Percentiles rank a stretch among this genome's conserved stretches.
Conservation (phyloP, 2,888 invertebrate species). For the Copidosoma aretas region DNA sequence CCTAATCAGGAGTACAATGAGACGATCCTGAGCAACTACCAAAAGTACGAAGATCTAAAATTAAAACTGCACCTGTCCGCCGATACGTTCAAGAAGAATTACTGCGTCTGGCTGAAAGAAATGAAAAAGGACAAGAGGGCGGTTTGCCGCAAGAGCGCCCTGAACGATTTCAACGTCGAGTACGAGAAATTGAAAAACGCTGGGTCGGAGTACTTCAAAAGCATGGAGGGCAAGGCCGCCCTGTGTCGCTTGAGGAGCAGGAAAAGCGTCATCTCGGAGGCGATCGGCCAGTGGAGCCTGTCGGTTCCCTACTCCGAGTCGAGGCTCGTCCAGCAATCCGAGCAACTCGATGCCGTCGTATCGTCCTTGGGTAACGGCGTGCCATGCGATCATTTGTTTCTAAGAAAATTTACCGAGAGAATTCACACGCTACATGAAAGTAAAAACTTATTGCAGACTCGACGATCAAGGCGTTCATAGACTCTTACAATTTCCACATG, state of each 20-base stretch:
- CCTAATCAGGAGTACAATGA: conserved; percentile 43
- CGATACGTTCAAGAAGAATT: conserved; percentile 33
- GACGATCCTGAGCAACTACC: conserved; percentile 39
- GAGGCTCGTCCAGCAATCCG: conserved; percentile 30
- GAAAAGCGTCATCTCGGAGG: conserved; percentile 25
- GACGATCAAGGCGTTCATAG: conserved; percentile 29
- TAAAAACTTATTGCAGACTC: conserved; percentile 18
- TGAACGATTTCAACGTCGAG: conserved; percentile 30
- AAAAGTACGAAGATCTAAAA: conserved; percentile 41
- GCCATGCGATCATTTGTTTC: no score
- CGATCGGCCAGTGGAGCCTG: conserved; percentile 30
- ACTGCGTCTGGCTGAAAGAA: conserved; percentile 41
- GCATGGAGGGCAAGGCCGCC: conserved; percentile 34
- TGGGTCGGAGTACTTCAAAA: conserved; percentile 35
- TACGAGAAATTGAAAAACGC: conserved; percentile 35
- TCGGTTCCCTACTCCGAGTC: conserved; percentile 26
- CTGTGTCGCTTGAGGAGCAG: conserved; percentile 34
- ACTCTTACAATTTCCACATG: conserved; percentile 33
- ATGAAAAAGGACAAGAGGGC: conserved; percentile 35
- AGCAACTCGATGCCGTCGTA: conserved; percentile 10
- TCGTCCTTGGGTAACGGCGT: conserved; percentile 10
- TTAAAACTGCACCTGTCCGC: conserved; percentile 34
- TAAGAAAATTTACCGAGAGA: no score
- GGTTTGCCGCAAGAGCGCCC: conserved; percentile 31
- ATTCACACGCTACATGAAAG: not conserved